These are phyloP conservation scores for Bucorvus abyssinicus DNA, from an alignment of 2,797 vertebrate genomes.

Conservation along the genomic window DNA sequence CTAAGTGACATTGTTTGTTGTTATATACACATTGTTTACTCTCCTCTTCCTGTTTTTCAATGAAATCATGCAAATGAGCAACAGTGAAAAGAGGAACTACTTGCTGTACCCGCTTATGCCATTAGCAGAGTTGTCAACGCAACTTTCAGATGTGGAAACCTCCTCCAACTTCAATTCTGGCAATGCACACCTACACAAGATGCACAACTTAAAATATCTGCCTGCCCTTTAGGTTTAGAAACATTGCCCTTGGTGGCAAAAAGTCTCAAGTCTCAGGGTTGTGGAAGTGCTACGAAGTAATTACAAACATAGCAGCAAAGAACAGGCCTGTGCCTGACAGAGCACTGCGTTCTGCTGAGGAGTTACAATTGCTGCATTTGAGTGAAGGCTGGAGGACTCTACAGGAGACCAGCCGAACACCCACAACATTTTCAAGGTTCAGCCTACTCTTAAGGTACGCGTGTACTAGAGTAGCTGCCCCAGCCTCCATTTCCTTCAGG, in stretches of 20 bases:
- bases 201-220: not conserved
- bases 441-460: not conserved
- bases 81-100: not conserved
- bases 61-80: not conserved
- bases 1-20: not conserved
- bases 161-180: not conserved
- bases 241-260: not conserved
- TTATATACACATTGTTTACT: not conserved
- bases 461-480: not conserved
- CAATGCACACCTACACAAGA: not conserved
- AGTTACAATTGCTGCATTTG: not conserved
- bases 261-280: not conserved
- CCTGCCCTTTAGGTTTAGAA: not conserved
- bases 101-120: not conserved
- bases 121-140: not conserved
- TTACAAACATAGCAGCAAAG: not conserved
- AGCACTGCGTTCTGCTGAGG: not conserved
- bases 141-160: not conserved
- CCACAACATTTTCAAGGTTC: not conserved
- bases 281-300: not conserved
- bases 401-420: not conserved
- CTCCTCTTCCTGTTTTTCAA: not conserved
- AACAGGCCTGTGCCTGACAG: not conserved
- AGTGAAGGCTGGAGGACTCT: not conserved
- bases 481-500: not conserved